Evolutionary conservation across 2,888 invertebrate genomes (phyloP), one percentile per base, ranked within the genome.

Genomic region (Endotricha flammealis): DNA sequence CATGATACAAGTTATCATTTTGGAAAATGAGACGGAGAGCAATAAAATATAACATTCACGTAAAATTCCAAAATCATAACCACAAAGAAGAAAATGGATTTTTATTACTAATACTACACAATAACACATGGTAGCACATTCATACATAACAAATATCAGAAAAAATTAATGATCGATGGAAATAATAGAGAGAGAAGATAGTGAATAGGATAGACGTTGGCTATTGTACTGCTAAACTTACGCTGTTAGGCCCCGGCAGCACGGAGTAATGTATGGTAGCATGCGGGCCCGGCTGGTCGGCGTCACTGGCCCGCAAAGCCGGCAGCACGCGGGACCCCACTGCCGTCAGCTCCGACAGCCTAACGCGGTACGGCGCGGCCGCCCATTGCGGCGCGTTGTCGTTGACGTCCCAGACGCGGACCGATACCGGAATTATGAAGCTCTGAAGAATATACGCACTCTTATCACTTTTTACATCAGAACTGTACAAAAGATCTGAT

Each of bases 321-420:
- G 92, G 92, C n/a, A 94, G 82, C 33, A 96, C 92, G 48, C 95
- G 80, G 12, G 91, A 88, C 5, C 92, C 92, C 3, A 85, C 86
- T 3, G 90, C 90, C 13, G 91, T 91, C 56, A 95, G 94, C 89
- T 96, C 96, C 0, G 95, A 95, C 38, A 96, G 90, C 52, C 95
- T 94, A 49, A 93, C 88, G 30, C 91, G 89, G 74, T 94, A 96
- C 0, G 95, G 95, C 1, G 93, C 93, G 48, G 93, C 94, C 41
- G 90, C 85, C 88, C 96, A 96, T 60, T 88, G 88, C 0, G 96
- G 96, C 5, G 95, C 93, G 78, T 96, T 96, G 80, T 96, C 96
- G 72, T 96, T 96, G 42, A 94, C 95, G 76, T 97, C 96, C 49
- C 94, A 95, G 39, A 96, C 96, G 51, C 95, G 90, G 33, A 95